These are phyloP conservation scores for Hucho hucho DNA, from an alignment of 2,113 vertebrate species.

Conservation along the genomic window DNA sequence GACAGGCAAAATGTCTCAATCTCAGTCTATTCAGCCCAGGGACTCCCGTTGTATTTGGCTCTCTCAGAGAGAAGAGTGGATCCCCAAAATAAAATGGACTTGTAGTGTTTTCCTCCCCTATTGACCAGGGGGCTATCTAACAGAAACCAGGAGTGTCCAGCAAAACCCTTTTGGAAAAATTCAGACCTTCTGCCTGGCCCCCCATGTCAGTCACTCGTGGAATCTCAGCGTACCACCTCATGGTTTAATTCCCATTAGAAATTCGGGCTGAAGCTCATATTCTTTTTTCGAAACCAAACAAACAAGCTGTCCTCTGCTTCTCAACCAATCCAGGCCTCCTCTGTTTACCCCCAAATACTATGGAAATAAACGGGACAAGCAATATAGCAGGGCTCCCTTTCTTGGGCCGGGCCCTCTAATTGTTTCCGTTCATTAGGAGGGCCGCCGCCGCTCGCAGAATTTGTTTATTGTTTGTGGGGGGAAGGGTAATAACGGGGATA, in stretches of 20 bases:
- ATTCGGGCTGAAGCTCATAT: not conserved
- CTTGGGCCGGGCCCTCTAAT: conserved; percentile 42
- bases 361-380: conserved; percentile 39
- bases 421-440: conserved; percentile 70
- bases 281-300: conserved; percentile 36
- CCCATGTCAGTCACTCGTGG: not conserved
- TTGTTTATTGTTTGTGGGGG: conserved; percentile 56
- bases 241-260: conserved; percentile 16
- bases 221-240: conserved; percentile 19
- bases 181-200: not conserved
- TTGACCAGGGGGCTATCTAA: not conserved
- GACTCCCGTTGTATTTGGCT: conserved; percentile 11
- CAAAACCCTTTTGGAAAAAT: not conserved
- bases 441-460: conserved; percentile 36
- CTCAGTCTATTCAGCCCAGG: conserved; percentile 34
- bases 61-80: conserved; percentile 6
- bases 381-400: conserved; percentile 52
- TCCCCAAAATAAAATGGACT: conserved; percentile 1
- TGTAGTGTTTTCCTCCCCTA: conserved; percentile 29
- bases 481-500: conserved; percentile 22
- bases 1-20: conserved; percentile 49
- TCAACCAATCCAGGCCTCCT: conserved; percentile 6
- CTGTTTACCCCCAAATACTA: conserved; percentile 59
- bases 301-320: conserved; percentile 22
- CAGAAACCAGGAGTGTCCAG: not conserved